These are phyloP conservation scores for Oreochromis grahami DNA, from an alignment of 2,797 vertebrate genomes.

Conservation along the genomic window DNA sequence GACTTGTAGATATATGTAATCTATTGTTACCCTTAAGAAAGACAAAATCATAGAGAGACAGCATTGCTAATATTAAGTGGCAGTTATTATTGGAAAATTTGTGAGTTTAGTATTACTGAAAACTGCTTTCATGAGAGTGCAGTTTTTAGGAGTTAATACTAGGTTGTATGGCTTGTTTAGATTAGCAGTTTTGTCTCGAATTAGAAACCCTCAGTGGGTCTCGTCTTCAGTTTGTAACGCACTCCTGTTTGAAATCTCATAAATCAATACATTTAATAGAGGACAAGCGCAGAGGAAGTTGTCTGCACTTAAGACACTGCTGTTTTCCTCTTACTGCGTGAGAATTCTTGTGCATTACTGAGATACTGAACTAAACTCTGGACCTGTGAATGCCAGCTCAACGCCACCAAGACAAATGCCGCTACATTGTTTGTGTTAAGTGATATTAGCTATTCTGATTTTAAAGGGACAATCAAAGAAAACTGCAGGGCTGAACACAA, in stretches of 20 bases:
- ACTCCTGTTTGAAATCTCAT: neutral
- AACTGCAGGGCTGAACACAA: neutral
- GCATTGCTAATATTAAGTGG: neutral
- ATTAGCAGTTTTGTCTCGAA: neutral
- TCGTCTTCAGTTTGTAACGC: neutral
- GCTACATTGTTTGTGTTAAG: neutral
- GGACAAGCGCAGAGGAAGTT: neutral
- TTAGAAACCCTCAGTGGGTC: neutral
- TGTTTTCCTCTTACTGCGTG: neutral
- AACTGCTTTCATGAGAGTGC: neutral
- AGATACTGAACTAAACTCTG: neutral
- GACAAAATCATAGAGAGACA: neutral
- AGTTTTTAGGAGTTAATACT: neutral
- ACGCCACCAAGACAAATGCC: neutral
- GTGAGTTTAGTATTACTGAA: neutral
- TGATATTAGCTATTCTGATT: neutral
- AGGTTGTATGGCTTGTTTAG: neutral
- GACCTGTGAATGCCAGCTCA: neutral
- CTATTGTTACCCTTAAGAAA: neutral
- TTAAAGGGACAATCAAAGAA: neutral
- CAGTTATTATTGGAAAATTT: neutral
- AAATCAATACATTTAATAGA: slow-evolving; percentile 11
- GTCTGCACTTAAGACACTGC: neutral
- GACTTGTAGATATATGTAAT: neutral
- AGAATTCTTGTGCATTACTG: neutral